Base-by-base conservation (phyloP, 2,888 invertebrate genomes). In the Leucoptera coffeella region DNA sequence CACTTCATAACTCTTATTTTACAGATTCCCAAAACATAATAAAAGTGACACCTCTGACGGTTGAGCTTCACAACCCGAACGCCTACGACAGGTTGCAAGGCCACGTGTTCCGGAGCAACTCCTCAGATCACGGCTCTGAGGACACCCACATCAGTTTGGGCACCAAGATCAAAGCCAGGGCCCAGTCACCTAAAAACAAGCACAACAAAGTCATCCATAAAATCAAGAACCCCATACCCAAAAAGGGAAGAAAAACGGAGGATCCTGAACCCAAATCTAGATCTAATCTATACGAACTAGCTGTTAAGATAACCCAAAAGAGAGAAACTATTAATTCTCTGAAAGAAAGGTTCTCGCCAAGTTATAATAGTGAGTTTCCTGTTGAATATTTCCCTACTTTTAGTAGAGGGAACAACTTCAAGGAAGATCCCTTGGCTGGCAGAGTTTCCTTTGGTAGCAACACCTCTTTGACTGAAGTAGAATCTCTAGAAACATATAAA, bases 121-220 rank as follows among this genome's bases (percentile, higher is more conserved):
- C 55, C 15, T 69, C 69, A 2, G 69, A 69, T 32, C 58, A 61
- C 36, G 67, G 72, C 10, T 73, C 72, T 6, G 71, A 67, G 42
- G 72, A 72, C 28, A 73, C 72, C 2, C 69, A 49, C 34, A 58
- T 65, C 28, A 73, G 72, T 37, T 42, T 72, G 42, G 72, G 72
- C 20, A 60, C 64, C 19, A 72, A 71, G 45, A 72, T 72, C 23
- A 72, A 72, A 41, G 61, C 60, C n/a, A 67, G 55, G 45, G 72
- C 72, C 2, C 69, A 71, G 41, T 40, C 46, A 2, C 47, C 40
- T 11, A 60, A 59, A 41, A 45, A 40, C 28, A 38, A 38, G 2
- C 54, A 50, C 35, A 35, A 47, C 4, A 64, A 57, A 12, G 27
- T 27, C 35, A 60, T 55, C 35, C 32, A 34, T 17, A 45, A 47